Conservation (phyloP, 2,113 vertebrate species). For the Podocnemis expansa region DNA sequence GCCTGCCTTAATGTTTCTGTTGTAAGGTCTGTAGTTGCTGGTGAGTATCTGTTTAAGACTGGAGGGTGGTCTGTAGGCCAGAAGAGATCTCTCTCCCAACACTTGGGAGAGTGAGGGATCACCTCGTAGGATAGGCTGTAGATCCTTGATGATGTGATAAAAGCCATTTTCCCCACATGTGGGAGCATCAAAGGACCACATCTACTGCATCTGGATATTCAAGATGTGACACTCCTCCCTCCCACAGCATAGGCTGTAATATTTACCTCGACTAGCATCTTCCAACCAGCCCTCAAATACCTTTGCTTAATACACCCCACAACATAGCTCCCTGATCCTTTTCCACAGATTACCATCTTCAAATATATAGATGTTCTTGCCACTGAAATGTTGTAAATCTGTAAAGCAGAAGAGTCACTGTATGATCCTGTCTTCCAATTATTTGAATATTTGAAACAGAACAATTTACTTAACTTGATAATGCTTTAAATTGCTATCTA, state of each 20-base stretch:
- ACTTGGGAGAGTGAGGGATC: no score
- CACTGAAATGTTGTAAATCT: not conserved
- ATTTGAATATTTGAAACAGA: constrained; percentile 11
- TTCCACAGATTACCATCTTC: not conserved
- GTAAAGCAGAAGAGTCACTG: not conserved
- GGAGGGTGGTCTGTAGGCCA: no score
- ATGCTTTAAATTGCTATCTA: constrained; percentile 18
- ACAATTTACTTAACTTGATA: not conserved
- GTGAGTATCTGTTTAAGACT: no score
- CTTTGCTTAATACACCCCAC: not conserved
- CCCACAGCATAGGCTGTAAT: not conserved
- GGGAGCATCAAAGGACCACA: no score
- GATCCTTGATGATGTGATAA: no score
- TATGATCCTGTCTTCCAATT: not conserved
- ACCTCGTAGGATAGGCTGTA: no score
- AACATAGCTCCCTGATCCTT: not conserved
- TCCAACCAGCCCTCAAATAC: not conserved
- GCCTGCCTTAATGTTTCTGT: no score
- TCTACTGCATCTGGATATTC: not conserved
- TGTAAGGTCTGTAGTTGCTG: no score
- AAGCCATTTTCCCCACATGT: not conserved
- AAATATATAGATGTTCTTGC: not conserved
- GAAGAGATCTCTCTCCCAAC: no score
- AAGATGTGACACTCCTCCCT: not conserved
- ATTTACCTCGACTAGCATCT: not conserved